Evolutionary conservation across 2,113 vertebrate species (phyloP), one percentile per base, ranked within the genome.

Genomic region (Gopherus evgoodei): DNA sequence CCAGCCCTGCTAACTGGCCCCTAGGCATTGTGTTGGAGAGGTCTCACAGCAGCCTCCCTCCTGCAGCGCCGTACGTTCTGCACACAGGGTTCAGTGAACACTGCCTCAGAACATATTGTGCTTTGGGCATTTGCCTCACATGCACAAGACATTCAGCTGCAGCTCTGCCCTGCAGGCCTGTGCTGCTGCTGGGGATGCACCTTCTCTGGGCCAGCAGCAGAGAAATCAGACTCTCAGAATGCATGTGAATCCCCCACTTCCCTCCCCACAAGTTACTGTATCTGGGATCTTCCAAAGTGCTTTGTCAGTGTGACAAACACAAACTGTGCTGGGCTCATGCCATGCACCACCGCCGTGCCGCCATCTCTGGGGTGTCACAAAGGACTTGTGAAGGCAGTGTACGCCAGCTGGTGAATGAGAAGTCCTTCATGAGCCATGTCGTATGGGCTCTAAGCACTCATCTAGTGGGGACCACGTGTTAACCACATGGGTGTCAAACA

Each of bases 141-240:
- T 81, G 27, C 57, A 59, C 80, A 38, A 44, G 90, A 50, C 22
- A 0, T 14, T n/a, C 0, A 0, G 47, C 16, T 75, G 42, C 82
- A 1, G 1, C 47, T 54, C 53, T 2, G 35, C 35, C 59, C 12
- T 25, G 25, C 59, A 59, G n/a, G 62, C 4, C 35, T 19, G 17
- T n/a, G 65, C 35, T 38, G 65, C n/a, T 21, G 19, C 35, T 19
- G 35, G 35, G 17, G 19, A 72, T 22, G 65, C 35, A 10, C 17
- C 3, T 38, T 38, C 7, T 9, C 65, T 38, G 35, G 9, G 16
- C n/a, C n/a, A 72, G 19, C 35, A 19, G n/a, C 17, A 3, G 31
- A n/a, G 65, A n/a, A 38, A 38, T n/a, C n/a, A 38, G 65, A n/a
- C 35, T 35, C 62, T 69, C 19, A 21, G 19, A 38, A 72, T n/a